phyloP scores from a whole-genome alignment of 2,113 vertebrate genomes.

The Lates calcarifer region DNA sequence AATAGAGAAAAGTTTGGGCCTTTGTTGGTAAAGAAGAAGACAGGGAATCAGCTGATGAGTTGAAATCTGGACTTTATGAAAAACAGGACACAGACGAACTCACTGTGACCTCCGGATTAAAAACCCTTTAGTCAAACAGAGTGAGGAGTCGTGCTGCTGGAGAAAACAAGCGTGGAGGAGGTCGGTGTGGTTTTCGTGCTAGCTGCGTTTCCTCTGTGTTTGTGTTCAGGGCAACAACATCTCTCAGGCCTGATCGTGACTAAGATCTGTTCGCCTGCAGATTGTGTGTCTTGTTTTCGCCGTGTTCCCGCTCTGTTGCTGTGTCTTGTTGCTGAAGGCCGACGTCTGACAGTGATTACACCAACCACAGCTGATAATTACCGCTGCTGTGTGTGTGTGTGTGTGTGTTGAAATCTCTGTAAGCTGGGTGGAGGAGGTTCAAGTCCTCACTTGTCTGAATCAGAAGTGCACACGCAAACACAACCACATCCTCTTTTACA shows the following conservation, averaged over 20 bases:
- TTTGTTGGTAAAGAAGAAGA: too few relatives aligned
- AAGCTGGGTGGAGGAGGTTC: background rate
- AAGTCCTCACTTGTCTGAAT: background rate
- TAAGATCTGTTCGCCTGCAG: background rate
- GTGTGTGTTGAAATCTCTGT: background rate
- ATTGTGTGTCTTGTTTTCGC: background rate
- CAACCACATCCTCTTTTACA: background rate
- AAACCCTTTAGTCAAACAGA: too few relatives aligned
- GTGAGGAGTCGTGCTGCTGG: too few relatives aligned
- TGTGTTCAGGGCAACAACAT: background rate
- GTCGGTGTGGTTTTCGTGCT: too few relatives aligned
- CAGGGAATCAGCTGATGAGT: too few relatives aligned
- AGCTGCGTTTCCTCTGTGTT: too few relatives aligned
- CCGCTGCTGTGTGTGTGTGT: background rate
- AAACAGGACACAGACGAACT: too few relatives aligned
- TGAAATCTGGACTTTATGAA: too few relatives aligned
- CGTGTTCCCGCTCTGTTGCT: background rate
- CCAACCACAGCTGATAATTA: background rate
- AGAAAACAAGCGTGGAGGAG: too few relatives aligned
- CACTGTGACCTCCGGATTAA: too few relatives aligned
- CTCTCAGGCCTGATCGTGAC: background rate
- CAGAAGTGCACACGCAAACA: background rate
- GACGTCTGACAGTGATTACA: constrained; percentile 1
- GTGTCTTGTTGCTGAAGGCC: background rate
- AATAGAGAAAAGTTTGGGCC: too few relatives aligned